Evolutionary conservation across 2,797 vertebrate species (phyloP).

Genomic region (Aphelocoma californica): DNA sequence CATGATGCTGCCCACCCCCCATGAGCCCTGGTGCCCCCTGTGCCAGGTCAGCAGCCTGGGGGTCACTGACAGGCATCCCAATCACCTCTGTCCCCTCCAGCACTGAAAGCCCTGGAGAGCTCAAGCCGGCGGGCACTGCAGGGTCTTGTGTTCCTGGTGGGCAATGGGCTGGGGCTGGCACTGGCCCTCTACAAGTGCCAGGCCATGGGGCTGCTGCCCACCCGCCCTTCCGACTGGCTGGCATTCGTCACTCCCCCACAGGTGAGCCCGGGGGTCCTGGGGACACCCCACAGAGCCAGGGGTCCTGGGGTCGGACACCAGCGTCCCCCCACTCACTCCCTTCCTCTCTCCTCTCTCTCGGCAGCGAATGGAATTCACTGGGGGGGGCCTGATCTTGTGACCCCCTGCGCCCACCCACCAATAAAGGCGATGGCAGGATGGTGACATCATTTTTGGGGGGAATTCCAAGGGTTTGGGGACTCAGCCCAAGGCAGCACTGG

Average conservation of each 20-base stretch:
- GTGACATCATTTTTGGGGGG: rapidly evolving
- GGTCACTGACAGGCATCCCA: rapidly evolving
- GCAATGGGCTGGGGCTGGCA: constrained; percentile 91
- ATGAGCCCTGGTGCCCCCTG: rapidly evolving
- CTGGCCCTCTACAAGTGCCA: constrained; percentile 97
- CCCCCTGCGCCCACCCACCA: background rate
- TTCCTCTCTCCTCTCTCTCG: background rate
- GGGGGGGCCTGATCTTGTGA: constrained; percentile 90
- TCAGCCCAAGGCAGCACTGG: rapidly evolving
- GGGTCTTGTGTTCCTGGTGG: constrained; percentile 91
- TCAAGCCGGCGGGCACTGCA: constrained; percentile 96
- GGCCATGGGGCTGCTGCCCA: constrained; percentile 95
- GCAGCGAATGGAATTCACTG: constrained; percentile 94
- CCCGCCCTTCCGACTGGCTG: constrained; percentile 96
- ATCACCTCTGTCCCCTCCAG: constrained; percentile 51
- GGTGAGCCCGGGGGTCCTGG: constrained; percentile 44
- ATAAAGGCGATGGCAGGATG: background rate
- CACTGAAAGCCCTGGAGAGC: constrained; percentile 95
- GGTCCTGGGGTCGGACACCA: too few species aligned
- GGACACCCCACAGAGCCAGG: rapidly evolving
- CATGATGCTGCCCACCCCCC: background rate
- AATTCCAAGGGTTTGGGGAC: background rate
- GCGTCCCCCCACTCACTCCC: background rate
- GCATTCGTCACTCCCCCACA: constrained; percentile 94
- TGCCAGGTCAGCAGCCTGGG: too few species aligned